Base-by-base conservation (phyloP, 2,888 invertebrate species). In the Koerneria pararmatus region DNA sequence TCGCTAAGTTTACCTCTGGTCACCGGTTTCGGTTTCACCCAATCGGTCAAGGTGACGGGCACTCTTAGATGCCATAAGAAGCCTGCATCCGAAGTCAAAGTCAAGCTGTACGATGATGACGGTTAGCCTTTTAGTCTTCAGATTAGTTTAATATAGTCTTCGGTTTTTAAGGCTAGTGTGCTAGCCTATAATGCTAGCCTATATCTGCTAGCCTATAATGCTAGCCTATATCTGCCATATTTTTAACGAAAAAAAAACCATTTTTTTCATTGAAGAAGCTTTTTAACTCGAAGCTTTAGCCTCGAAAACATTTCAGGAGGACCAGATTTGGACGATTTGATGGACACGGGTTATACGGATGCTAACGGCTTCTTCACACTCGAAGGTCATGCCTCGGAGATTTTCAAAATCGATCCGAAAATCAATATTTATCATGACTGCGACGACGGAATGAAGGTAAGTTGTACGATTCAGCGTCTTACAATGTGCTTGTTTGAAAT, bases 361-460 rank as follows among this genome's bases (percentile, higher is more conserved):
- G 15, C 27, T 3, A 29, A 63, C n/a, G 67, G 67, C 15, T 19
- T 37, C 27, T 63, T 63, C 32, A 53, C 35, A 15, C 34, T 63
- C 22, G 24, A 32, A 1, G 59, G 56, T 15, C 22, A 15, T 31
- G 41, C 46, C 24, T 46, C 34, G 31, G 32, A 67, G 51, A 27
- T 34, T 3, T 34, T 53, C 2, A 63, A 62, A 1, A 62, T 67
- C 46, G 67, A 67, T 27, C 67, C 67, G 27, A 53, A 67, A 37
- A 24, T 67, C 11, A 63, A 67, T 32, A 67, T 67, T 32, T 67
- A 67, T 41, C 67, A 67, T 35, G 67, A 67, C 19, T 67, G 67
- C 35, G 34, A 67, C n/a, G 67, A 67, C 31, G 63, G 67, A n/a
- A 41, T 54, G 1, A 63, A 27, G 62, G 67, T 66, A 11, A 53